Evolutionary conservation across 2,113 vertebrate species (phyloP).

Genomic region (Deroptyus accipitrinus): DNA sequence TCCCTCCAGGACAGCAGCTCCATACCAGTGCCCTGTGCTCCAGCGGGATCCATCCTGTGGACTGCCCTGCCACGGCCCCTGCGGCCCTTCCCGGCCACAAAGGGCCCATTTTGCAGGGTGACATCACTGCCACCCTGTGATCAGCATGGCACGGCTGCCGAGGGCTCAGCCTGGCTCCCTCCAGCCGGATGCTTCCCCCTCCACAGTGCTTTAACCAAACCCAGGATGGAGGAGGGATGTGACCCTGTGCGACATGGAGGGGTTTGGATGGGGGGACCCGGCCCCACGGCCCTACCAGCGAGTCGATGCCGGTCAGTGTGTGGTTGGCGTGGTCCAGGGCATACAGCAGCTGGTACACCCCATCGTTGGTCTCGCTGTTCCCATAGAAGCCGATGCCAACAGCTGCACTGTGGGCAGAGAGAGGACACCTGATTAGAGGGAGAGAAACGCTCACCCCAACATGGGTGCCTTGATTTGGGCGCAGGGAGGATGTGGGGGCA

Average conservation of each 20-base stretch:
- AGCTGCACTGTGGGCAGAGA: constrained; percentile 74
- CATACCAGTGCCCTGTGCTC: accelerated
- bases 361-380: constrained; percentile 96
- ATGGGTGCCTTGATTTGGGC: neutral
- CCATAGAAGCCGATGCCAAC: constrained; percentile 96
- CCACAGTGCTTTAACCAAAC: neutral
- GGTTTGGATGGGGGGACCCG: too few relatives aligned
- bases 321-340: constrained; percentile 92
- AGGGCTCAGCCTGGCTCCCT: neutral
- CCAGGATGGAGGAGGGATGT: accelerated
- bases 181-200: neutral
- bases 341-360: constrained; percentile 91
- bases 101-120: constrained; percentile 8
- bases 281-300: constrained; percentile 76
- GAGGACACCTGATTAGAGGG: neutral
- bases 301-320: constrained; percentile 87
- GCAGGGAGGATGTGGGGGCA: neutral
- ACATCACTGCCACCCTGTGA: neutral
- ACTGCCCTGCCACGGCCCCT: neutral
- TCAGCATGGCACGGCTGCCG: accelerated
- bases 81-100: neutral
- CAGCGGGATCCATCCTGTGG: neutral
- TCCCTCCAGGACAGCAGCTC: neutral
- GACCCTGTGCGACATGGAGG: accelerated
- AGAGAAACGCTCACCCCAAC: neutral